Evolutionary conservation across 2,888 invertebrate species (phyloP), one percentile per base, ranked within the genome.

Genomic region (Glyphotaelius pellucidus): DNA sequence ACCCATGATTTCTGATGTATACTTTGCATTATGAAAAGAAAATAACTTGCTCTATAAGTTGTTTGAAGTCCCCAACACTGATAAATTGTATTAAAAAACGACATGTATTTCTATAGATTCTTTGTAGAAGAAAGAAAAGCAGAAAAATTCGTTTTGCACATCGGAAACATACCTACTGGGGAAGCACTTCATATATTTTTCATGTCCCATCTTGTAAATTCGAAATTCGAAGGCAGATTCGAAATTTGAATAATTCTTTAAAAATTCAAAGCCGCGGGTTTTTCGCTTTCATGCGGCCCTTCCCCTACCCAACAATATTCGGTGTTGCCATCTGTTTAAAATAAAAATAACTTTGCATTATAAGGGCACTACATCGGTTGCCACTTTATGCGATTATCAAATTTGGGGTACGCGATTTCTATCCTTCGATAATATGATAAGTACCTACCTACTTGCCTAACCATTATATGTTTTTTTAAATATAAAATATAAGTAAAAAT

Each of bases 221-320:
- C 80, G 52, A 67, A 67, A 14, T 89, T 89, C 85, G 67, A 67
- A 67, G 35, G 90, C 86, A 89, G 47, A 38, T 89, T 79, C 67
- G 84, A 86, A 93, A 93, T 93, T 93, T 93, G 90, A 93, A 93
- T 93, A 93, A 91, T 79, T 91, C 91, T 93, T 92, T 91, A 93
- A 93, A 93, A 93, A 92, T 93, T 92, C 90, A 93, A 92, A 92
- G 88, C 81, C 91, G 89, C 90, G 35, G 84, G 84, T 88, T 88
- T 88, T 88, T 86, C 42, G 67, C 88, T 88, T 88, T 88, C 88
- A 67, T 88, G n/a, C 35, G 30, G 25, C 31, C 90, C 89, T 84
- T 90, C 80, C 90, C 35, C 90, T 19, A 7, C 80, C 42, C 25
- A 67, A 35, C 47, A 30, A 83, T 35, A 83, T 83, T 83, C 30